Evolutionary conservation across 2,113 vertebrate genomes (phyloP), one percentile per base, ranked within the genome.

Genomic region (Hypanus sabinus): DNA sequence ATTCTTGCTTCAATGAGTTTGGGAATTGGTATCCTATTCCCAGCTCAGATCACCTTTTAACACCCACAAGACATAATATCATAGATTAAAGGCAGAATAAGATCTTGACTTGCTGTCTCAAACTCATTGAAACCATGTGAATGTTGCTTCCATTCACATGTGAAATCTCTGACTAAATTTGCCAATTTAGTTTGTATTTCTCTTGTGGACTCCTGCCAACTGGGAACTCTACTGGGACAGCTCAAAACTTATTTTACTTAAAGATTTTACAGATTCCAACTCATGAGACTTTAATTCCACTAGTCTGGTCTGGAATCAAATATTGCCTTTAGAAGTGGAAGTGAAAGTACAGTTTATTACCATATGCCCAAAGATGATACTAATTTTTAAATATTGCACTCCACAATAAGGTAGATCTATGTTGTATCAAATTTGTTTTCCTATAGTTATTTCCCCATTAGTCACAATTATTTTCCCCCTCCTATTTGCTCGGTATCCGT

Each of bases 391-490:
- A 33, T 91, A 91, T 91, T 91, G 33, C 7, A 36, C 18, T 70
- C 7, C 9, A 22, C 70, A 91, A 36, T 36, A 65, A 68, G 65
- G 36, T 18, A 36, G 88, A 70, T n/a, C 5, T 18, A 91, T 90
- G 88, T 70, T 91, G 88, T 36, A 20, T 91, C 88, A 38, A n/a
- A 62, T 70, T 90, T 68, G n/a, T 91, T 70, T 91, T 70, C 88
- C 88, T 68, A n/a, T 33, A 38, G 88, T 70, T 91, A 36, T 68
- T 70, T 70, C n/a, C 81, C 60, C n/a, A 91, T 33, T 62, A 33
- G 60, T 91, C 65, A 85, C 27, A 36, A n/a, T 91, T 91, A 20
- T 36, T 91, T 91, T 38, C 7, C 62, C 27, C 57, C 18, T 46
- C 46, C 4, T 1, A 46, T 46, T 46, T 46, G 46, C 46, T 46